Evolutionary conservation across 2,113 vertebrate species (phyloP).

Genomic region (Amazona vittata): DNA sequence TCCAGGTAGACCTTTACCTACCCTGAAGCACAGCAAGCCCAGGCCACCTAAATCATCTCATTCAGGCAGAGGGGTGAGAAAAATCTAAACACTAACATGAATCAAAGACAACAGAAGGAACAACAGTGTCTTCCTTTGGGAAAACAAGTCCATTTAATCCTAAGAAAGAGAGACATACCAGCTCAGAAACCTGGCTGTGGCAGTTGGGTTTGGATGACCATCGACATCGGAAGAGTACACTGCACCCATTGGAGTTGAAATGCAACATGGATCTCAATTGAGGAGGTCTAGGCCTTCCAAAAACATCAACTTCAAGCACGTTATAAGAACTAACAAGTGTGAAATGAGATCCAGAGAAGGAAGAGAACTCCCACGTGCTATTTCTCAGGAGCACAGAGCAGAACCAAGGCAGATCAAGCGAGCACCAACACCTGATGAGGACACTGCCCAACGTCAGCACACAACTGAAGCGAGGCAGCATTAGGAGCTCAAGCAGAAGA

Average conservation of each 20-base stretch:
- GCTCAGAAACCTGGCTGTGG: neutral
- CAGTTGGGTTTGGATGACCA: neutral
- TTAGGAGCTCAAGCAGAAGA: neutral
- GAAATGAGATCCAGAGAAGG: neutral
- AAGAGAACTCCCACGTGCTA: neutral
- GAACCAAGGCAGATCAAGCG: neutral
- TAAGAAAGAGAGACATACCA: neutral
- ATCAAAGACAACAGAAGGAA: neutral
- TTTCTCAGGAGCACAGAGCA: neutral
- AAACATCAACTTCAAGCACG: neutral
- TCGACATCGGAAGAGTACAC: neutral
- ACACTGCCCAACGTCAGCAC: neutral
- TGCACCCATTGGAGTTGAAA: accelerated
- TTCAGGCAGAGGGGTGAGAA: no score
- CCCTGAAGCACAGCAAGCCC: neutral
- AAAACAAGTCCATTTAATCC: neutral
- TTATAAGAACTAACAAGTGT: neutral
- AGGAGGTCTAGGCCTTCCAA: neutral
- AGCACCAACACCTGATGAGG: neutral
- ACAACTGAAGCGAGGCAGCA: neutral
- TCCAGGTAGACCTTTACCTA: neutral
- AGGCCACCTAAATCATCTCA: neutral
- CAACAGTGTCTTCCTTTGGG: neutral
- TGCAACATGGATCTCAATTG: accelerated
- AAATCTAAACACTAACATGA: neutral